Conservation (phyloP, 35 echinoderm and acorn worm species). For the Heliocidaris tuberculata region DNA sequence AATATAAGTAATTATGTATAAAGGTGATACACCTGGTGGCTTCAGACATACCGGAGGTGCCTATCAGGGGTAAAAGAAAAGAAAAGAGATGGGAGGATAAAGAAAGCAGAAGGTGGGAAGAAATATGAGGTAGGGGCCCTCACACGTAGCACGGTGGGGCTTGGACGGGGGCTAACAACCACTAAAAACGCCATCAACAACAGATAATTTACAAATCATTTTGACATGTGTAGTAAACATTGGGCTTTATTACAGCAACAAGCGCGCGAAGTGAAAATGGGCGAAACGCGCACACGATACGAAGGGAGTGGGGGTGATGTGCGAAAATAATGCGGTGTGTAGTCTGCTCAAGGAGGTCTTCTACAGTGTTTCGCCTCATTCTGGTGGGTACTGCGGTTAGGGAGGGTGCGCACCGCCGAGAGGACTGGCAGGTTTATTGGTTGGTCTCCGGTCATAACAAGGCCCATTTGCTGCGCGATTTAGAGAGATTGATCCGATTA, state of each 20-base stretch:
- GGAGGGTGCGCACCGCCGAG: background rate
- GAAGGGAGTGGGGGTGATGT: background rate
- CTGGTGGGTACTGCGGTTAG: background rate
- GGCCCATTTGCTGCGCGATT: constrained; percentile 42
- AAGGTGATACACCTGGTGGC: constrained; percentile 34
- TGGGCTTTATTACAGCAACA: constrained; percentile 50
- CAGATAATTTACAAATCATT: constrained; percentile 55
- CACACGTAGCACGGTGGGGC: constrained; percentile 41
- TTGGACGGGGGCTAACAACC: constrained; percentile 30
- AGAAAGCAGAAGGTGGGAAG: background rate
- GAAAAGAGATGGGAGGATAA: background rate
- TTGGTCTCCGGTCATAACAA: constrained; percentile 28
- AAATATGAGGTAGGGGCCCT: constrained; percentile 30
- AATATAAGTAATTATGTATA: constrained; percentile 43
- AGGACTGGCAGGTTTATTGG: constrained; percentile 48
- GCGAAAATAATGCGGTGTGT: background rate
- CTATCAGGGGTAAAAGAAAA: background rate
- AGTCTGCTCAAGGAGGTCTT: too few species aligned
- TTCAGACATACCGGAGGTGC: background rate
- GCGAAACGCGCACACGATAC: background rate
- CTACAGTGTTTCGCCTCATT: background rate
- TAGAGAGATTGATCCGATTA: constrained; percentile 43
- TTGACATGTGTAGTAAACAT: constrained; percentile 48
- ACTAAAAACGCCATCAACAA: constrained; percentile 54
- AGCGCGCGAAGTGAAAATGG: constrained; percentile 1